Percentiles rank a stretch among this genome's conserved stretches.
phyloP scores from a whole-genome alignment of 2,797 vertebrate genomes.

The Sebastiscus albofasciatus region DNA sequence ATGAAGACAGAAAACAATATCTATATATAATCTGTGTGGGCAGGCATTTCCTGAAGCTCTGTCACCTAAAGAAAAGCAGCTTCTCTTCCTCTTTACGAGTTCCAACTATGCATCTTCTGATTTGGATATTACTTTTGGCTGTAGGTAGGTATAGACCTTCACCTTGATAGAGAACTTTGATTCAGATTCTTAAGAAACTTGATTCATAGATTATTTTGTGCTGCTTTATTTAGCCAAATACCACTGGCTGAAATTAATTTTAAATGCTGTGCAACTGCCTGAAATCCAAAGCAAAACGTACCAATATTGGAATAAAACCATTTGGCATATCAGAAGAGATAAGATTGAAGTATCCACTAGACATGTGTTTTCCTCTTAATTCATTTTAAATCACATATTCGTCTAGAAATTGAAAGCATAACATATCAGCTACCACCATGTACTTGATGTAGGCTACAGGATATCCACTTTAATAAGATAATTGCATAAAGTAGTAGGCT shows the following conservation, averaged over 20 bases:
- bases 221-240: not conserved
- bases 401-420: not conserved
- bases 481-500: accelerated
- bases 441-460: not conserved
- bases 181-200: not conserved
- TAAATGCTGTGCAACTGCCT: not conserved
- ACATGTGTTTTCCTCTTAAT: not conserved
- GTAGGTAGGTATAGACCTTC: constrained; percentile 12
- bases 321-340: not conserved
- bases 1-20: too few relatives aligned
- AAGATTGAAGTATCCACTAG: not conserved
- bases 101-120: constrained; percentile 6
- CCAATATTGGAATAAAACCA: not conserved
- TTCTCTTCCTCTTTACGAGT: too few relatives aligned
- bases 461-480: not conserved
- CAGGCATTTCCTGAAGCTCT: too few relatives aligned
- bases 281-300: not conserved
- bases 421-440: not conserved
- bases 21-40: too few relatives aligned
- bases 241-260: not conserved
- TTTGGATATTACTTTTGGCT: constrained; percentile 8
- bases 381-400: not conserved
- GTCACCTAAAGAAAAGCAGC: too few relatives aligned
- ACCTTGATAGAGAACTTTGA: not conserved
- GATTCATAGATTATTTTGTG: not conserved